These are phyloP conservation scores for Scrobipalpa costella DNA, from an alignment of 2,888 invertebrate species.

Conservation along the genomic window DNA sequence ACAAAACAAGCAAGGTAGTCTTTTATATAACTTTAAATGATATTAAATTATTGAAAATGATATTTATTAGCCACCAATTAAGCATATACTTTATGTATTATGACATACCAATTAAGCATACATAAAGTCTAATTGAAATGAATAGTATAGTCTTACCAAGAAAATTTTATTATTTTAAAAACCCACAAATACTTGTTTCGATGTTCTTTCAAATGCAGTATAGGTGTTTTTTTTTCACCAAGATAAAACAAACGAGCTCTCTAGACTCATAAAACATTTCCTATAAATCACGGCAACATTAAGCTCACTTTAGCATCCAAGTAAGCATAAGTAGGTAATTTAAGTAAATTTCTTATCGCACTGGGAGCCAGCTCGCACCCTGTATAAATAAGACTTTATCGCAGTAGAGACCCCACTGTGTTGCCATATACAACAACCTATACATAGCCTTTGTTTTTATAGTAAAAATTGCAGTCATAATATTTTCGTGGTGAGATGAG, in stretches of 20 bases:
- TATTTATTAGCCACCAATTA: no score
- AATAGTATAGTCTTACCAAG: no score
- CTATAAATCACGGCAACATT: slow-evolving; percentile 19
- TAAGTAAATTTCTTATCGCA: slow-evolving; percentile 61
- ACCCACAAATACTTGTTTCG: no score
- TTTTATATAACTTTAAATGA: no score
- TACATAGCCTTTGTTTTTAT: slow-evolving; percentile 15
- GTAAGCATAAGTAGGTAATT: slow-evolving; percentile 47
- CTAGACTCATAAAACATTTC: slow-evolving; percentile 12
- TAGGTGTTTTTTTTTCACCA: no score
- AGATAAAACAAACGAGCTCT: not conserved
- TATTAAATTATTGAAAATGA: no score
- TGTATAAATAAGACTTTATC: slow-evolving; percentile 59
- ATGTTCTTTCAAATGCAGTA: no score
- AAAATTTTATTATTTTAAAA: no score
- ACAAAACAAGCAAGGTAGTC: no score
- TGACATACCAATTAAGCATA: no score
- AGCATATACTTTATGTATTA: no score
- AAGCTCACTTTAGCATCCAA: slow-evolving; percentile 17
- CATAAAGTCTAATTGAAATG: no score
- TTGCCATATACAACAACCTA: slow-evolving; percentile 1
- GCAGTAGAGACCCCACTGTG: slow-evolving; percentile 29
- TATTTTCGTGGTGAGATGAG: slow-evolving; percentile 4
- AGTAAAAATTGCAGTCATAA: slow-evolving; percentile 10
- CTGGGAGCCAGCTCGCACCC: slow-evolving; percentile 29